phyloP scores from a whole-genome alignment of 1,140 invertebrate species.

The Ectropis grisescens region DNA sequence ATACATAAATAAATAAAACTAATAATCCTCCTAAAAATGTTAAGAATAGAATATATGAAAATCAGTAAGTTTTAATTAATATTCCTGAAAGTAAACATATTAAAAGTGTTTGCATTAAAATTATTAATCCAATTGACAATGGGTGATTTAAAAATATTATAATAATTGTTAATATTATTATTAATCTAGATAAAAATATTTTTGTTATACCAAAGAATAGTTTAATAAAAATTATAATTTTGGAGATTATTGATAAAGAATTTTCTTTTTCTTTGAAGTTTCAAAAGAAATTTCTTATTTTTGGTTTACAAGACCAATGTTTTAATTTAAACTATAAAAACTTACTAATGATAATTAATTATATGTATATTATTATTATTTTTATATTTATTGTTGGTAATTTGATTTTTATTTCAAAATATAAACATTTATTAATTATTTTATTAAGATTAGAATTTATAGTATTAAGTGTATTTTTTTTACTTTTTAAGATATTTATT shows the following conservation, averaged over 20 bases:
- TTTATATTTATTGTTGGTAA: slow-evolving; percentile 50
- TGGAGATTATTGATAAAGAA: slow-evolving; percentile 72
- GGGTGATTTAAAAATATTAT: slow-evolving; percentile 64
- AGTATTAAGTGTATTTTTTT: slow-evolving; percentile 66
- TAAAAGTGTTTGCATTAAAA: slow-evolving; percentile 63
- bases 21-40: slow-evolving; percentile 70
- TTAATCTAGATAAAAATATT: slow-evolving; percentile 37
- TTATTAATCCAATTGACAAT: slow-evolving; percentile 61
- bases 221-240: slow-evolving; percentile 73
- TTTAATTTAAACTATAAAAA: slow-evolving; percentile 73
- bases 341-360: slow-evolving; percentile 28
- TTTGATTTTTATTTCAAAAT: slow-evolving; percentile 62
- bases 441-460: slow-evolving; percentile 73
- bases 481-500: slow-evolving; percentile 66
- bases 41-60: slow-evolving; percentile 68
- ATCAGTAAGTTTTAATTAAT: slow-evolving; percentile 55
- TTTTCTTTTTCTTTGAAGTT: slow-evolving; percentile 68
- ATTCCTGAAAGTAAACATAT: slow-evolving; percentile 43
- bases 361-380: slow-evolving; percentile 36
- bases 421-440: slow-evolving; percentile 73
- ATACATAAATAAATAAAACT: slow-evolving; percentile 72
- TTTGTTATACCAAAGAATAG: slow-evolving; percentile 67
- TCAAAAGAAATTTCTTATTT: slow-evolving; percentile 67
- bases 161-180: slow-evolving; percentile 35
- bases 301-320: slow-evolving; percentile 74